Conservation (phyloP, 2,113 vertebrate species). For the Xiphophorus couchianus region DNA sequence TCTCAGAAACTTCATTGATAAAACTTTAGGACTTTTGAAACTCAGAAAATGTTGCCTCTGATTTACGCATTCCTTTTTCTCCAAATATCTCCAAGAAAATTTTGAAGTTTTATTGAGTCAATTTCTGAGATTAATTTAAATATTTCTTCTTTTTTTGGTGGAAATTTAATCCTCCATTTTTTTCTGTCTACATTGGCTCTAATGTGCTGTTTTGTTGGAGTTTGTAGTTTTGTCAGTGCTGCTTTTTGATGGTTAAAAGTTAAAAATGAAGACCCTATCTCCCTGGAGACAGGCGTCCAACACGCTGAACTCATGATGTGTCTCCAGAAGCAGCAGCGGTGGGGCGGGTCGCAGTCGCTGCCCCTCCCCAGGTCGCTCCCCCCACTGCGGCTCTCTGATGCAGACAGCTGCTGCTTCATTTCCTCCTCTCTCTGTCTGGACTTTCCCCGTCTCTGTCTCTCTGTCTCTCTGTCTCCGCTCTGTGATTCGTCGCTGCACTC, state of each 20-base stretch:
- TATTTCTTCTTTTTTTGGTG: too few species aligned
- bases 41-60: too few species aligned
- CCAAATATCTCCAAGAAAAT: too few species aligned
- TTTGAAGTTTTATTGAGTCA: too few species aligned
- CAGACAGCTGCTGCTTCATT: slow-evolving; percentile 52
- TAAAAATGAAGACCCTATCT: neutral
- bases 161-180: too few species aligned
- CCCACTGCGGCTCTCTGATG: slow-evolving; percentile 57
- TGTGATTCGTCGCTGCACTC: slow-evolving; percentile 48
- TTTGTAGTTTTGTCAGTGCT: neutral
- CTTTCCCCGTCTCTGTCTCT: slow-evolving; percentile 27
- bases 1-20: too few species aligned
- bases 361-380: slow-evolving; percentile 42
- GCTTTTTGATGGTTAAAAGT: slow-evolving; percentile 14
- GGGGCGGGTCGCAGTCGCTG: slow-evolving; percentile 61
- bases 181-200: too few species aligned
- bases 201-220: too few species aligned
- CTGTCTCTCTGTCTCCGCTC: slow-evolving; percentile 13
- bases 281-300: too few species aligned
- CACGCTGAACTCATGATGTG: slow-evolving; percentile 51
- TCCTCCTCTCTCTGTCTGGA: slow-evolving; percentile 31
- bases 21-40: too few species aligned
- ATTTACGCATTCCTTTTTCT: too few species aligned
- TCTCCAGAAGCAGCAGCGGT: slow-evolving; percentile 48
- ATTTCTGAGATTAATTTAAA: too few species aligned